Evolutionary conservation across 2,113 vertebrate genomes (phyloP), one percentile per base, ranked within the genome.

Genomic region (Stegostoma tigrinum): DNA sequence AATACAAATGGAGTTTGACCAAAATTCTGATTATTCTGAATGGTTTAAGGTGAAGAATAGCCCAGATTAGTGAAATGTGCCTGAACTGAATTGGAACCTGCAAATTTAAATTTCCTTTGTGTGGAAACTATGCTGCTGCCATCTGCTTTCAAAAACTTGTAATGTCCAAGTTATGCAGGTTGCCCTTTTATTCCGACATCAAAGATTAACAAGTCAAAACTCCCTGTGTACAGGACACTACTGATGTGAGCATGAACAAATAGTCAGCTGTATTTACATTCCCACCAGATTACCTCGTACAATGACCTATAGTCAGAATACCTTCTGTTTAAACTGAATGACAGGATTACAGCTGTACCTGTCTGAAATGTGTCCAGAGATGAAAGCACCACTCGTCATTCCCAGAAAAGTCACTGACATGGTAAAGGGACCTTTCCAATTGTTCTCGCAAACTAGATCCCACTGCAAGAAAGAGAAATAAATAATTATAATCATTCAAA

Each of bases 321-420:
- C 5, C 12, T 90, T 90, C 52, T 17, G 27, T 90, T 61, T 90
- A 90, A 34, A 61, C 52, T 90, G 86, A 42, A 83, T 83, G 15
- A n/a, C 42, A 83, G 80, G 80, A 83, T 83, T 83, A 64, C 23
- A 95, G 21, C 45, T 64, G 72, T 95, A 96, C 96, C 96, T 91
- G 96, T 96, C 96, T 83, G 96, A 96, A 45, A 96, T 45, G 4
- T 96, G 96, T 78, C 96, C 95, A 38, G 96, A 96, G 61, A 96
- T 68, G 94, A 96, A 96, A 0, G 96, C 96, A 12, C 96, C 96
- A 96, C 70, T 95, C 38, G 96, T 91, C 83, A 96, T 95, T 30
- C 96, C 96, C 55, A 96, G 3, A 85, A 96, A 96, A 95, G 95
- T 96, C 94, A 96, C 86, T 2, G 96, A 96, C 67, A 96, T 94